phyloP scores from a whole-genome alignment of 2,797 vertebrate species.

The Chrosomus eos region DNA sequence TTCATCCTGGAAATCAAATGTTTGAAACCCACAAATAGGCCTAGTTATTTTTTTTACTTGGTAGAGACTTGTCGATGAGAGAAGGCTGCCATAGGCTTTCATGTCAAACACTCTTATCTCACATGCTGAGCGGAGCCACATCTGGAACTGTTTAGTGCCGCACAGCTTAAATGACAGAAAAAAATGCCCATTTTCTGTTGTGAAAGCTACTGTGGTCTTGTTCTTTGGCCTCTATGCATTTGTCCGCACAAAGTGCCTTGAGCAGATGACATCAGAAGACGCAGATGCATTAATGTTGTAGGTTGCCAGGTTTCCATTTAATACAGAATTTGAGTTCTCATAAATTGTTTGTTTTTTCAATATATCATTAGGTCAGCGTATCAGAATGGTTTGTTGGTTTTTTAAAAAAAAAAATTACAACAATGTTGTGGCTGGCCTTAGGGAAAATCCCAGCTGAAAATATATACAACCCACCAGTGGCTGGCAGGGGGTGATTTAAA shows the following conservation, averaged over 20 bases:
- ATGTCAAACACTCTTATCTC: conserved; percentile 45
- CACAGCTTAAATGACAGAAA: conserved; percentile 51
- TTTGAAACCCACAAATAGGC: background rate
- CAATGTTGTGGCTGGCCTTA: conserved; percentile 12
- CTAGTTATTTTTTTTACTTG: background rate
- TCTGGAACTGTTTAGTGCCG: conserved; percentile 63
- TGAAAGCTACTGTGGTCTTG: conserved; percentile 33
- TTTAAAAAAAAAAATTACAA: background rate
- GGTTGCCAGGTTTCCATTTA: conserved; percentile 17
- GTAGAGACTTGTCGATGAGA: background rate
- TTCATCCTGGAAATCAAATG: background rate
- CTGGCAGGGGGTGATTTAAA: conserved; percentile 25
- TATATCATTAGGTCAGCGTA: conserved; percentile 25
- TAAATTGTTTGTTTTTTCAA: background rate
- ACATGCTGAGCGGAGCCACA: conserved; percentile 53
- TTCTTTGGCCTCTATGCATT: conserved; percentile 30
- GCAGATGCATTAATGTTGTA: background rate
- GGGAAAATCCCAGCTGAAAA: conserved; percentile 43
- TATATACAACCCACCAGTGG: conserved; percentile 44
- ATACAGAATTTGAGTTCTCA: background rate
- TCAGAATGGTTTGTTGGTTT: conserved; percentile 10
- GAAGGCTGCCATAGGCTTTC: conserved; percentile 29
- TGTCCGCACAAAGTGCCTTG: conserved; percentile 10
- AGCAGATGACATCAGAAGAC: conserved; percentile 11
- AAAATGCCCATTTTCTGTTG: conserved; percentile 46